phyloP scores from a whole-genome alignment of 2,888 invertebrate species.

The Oscheius sp. region DNA sequence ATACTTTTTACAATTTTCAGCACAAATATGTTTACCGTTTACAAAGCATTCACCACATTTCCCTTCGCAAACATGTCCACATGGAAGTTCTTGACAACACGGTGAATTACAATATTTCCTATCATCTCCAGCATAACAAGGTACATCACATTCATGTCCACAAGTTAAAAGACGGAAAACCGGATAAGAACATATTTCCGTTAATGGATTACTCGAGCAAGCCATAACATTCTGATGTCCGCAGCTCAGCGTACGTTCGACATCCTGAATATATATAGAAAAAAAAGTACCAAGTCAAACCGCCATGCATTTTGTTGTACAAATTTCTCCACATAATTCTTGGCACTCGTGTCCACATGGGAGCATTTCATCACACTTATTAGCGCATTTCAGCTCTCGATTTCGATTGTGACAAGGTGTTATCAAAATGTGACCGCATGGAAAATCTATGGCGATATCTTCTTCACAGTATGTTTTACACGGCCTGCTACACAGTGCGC shows the following conservation, averaged over 20 bases:
- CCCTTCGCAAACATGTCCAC: constrained; percentile 72
- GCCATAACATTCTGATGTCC: constrained; percentile 13
- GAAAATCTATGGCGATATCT: constrained; percentile 18
- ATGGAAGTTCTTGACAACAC: constrained; percentile 61
- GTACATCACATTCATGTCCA: constrained; percentile 17
- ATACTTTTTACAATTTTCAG: constrained; percentile 3
- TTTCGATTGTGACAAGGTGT: not conserved
- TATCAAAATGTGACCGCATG: constrained; percentile 14
- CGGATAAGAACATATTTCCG: not conserved
- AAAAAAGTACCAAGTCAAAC: constrained; percentile 15
- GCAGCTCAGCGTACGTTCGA: not conserved
- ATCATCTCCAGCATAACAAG: constrained; percentile 23
- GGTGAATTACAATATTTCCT: constrained; percentile 50
- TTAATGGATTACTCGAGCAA: constrained; percentile 14
- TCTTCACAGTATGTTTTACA: constrained; percentile 38
- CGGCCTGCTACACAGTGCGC: constrained; percentile 38
- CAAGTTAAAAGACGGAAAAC: constrained; percentile 13
- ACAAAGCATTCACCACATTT: constrained; percentile 68
- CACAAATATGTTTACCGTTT: constrained; percentile 5
- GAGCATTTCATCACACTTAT: constrained; percentile 37
- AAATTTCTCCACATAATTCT: constrained; percentile 40
- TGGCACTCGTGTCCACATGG: constrained; percentile 51
- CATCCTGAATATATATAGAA: not conserved
- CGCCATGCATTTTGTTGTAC: constrained; percentile 35
- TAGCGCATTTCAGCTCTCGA: not conserved